phyloP scores from a whole-genome alignment of 2,113 vertebrate species.

The Hypocryptadius cinnamomeus region DNA sequence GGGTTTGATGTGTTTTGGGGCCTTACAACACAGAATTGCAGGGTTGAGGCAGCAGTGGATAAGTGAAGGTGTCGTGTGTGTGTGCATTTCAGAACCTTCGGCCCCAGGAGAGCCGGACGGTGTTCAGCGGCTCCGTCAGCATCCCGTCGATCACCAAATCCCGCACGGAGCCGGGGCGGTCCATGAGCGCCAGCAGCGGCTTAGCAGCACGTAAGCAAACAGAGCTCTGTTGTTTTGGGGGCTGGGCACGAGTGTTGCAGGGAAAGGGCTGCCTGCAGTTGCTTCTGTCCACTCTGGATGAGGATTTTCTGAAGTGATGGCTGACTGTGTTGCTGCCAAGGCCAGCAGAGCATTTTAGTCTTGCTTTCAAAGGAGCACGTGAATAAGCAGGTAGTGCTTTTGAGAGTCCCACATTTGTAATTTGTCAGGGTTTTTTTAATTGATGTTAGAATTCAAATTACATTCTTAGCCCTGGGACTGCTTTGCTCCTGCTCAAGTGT shows the following conservation, averaged over 20 bases:
- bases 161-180: constrained; percentile 88
- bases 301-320: not conserved
- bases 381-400: not conserved
- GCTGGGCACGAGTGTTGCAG: not conserved
- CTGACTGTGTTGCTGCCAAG: not conserved
- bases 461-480: not conserved
- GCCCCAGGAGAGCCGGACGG: constrained; percentile 87
- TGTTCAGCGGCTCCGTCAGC: constrained; percentile 96
- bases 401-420: not conserved
- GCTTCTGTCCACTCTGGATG: not conserved
- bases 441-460: not conserved
- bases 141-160: constrained; percentile 95
- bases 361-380: not conserved
- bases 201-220: constrained; percentile 87
- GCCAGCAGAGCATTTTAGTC: not conserved
- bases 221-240: not conserved
- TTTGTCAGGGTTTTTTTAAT: not conserved
- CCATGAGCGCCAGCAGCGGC: constrained; percentile 97
- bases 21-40: not conserved
- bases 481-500: not conserved
- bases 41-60: not conserved
- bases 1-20: not conserved
- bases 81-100: constrained; percentile 82
- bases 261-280: not conserved
- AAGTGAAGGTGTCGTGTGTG: not conserved